Base-by-base conservation (phyloP, 2,888 invertebrate genomes). In the Drosophila kanekoi region DNA sequence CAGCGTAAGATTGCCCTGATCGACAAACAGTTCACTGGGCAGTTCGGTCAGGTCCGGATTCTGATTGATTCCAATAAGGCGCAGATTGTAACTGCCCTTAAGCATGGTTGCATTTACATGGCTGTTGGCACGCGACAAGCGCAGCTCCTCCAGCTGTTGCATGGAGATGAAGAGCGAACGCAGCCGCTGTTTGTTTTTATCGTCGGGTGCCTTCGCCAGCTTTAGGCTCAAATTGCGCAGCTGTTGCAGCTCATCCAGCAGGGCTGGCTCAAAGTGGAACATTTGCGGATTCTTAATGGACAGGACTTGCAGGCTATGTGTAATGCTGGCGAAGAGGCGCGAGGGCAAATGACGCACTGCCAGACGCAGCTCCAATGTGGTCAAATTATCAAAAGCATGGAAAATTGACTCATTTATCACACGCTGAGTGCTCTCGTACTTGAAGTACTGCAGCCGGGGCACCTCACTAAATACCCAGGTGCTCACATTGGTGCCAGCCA, bases 1-100 rank as follows among this genome's bases (percentile, higher is more conserved):
- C 4, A 38, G 6, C 2, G 23, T 45, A 3, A 79, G 58, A 4
- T 79, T 69, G 10, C 13, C 20, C 60, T 85, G 85, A 58, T 85
- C 85, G 4, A 11, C 5, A 4, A 85, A 82, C 0, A 89, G 45
- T 5, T 52, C 57, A 1, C 49, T 53, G 18, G 85, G 89, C 10
- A 85, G 38, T 9, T 47, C 51, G 1, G 0, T 45, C 3, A 85
- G 40, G 4, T 73, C 53, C 0, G 51, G 41, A 23, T 85, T 89
- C 1, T 69, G 51, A 20, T 70, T 77, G 18, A 85, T 87, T 10
- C 57, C 67, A 78, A 96, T 93, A 80, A 93, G 92, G 35, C 93
- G 93, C 85, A 96, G 91, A 54, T 94, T 93, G 89, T 95, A 95
- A 81, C 93, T 93, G 61, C 94, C 94, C 70, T 95, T 93, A 64